Conservation (phyloP, 2,888 invertebrate species). For the Drosophila meridiana region DNA sequence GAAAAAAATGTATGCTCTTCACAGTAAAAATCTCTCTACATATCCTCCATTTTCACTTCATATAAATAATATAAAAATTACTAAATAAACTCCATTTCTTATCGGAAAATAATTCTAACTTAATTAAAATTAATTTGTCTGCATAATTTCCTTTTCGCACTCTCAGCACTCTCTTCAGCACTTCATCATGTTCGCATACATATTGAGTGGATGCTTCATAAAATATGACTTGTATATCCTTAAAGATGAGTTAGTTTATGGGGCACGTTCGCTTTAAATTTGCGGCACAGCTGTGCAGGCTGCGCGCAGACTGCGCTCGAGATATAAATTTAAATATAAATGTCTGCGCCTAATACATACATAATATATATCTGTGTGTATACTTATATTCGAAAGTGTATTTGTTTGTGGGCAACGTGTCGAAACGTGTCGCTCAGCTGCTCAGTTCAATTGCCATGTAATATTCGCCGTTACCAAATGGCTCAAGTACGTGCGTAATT, state of each 20-base stretch:
- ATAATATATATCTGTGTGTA: not conserved
- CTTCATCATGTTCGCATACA: not conserved
- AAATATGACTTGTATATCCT: constrained; percentile 6
- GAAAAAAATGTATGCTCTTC: too few species aligned
- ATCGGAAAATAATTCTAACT: not conserved
- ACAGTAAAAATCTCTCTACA: too few species aligned
- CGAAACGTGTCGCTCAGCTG: constrained; percentile 31
- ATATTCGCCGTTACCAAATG: constrained; percentile 56
- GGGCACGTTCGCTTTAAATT: not conserved
- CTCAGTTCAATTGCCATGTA: constrained; percentile 25
- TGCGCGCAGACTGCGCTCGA: constrained; percentile 1
- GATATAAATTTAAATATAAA: constrained; percentile 5
- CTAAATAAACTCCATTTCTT: not conserved
- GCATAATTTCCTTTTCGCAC: not conserved
- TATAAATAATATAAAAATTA: not conserved
- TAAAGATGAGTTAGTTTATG: constrained; percentile 4
- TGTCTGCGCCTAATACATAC: not conserved
- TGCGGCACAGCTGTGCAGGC: constrained; percentile 22
- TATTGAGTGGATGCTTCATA: not conserved
- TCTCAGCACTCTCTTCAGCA: not conserved
- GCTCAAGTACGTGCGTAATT: constrained; percentile 58
- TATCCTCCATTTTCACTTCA: not conserved
- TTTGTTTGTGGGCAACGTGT: not conserved
- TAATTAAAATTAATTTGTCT: not conserved
- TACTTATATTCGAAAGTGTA: not conserved